Conservation (phyloP, 2,797 vertebrate genomes). For the Sparidentex hasta region DNA sequence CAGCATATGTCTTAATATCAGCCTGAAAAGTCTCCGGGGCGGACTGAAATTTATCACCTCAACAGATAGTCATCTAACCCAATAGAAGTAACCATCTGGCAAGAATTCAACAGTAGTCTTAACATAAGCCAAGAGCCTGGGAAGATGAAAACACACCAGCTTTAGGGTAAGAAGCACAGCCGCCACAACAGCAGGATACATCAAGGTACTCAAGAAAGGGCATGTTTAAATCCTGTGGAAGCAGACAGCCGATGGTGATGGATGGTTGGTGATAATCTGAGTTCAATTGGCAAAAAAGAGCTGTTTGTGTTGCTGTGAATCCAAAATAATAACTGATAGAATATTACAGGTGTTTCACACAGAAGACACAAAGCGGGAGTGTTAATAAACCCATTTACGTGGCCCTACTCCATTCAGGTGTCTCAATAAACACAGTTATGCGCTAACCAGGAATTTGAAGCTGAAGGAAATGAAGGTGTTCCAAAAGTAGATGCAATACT, state of each 20-base stretch:
- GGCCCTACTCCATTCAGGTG: not conserved
- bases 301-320: not conserved
- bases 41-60: slow-evolving; percentile 28
- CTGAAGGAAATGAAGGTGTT: too few species aligned
- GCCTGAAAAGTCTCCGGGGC: not conserved
- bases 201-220: slow-evolving; percentile 48
- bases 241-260: slow-evolving; percentile 12
- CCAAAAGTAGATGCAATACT: too few species aligned
- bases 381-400: too few species aligned
- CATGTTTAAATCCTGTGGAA: slow-evolving; percentile 50
- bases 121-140: slow-evolving; percentile 39
- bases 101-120: slow-evolving; percentile 12
- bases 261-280: slow-evolving; percentile 2
- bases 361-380: not conserved
- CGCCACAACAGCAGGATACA: slow-evolving; percentile 30
- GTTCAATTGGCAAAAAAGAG: not conserved
- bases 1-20: slow-evolving; percentile 30
- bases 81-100: slow-evolving; percentile 9
- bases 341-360: not conserved
- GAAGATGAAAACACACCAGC: slow-evolving; percentile 9
- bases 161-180: slow-evolving; percentile 13
- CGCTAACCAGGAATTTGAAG: not conserved
- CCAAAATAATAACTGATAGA: not conserved
- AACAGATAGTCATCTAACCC: not conserved
- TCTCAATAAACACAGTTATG: not conserved